A percentile compares a stretch with the other conserved stretches of the same genome.
Conservation (phyloP, 2,113 vertebrate species). For the Bubo bubo region DNA sequence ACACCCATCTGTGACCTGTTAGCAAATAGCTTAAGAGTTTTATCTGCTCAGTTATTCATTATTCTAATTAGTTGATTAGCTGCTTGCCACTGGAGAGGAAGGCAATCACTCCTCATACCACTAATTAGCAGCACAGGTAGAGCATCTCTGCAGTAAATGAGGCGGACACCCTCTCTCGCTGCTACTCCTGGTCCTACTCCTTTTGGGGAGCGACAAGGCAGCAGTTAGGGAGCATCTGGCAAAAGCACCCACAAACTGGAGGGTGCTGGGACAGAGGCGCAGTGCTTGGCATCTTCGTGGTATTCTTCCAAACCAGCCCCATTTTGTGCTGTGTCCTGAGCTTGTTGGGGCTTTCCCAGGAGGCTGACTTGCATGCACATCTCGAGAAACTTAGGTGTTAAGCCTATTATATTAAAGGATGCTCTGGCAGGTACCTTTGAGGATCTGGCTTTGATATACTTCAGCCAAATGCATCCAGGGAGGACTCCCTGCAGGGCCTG, state of each 20-base stretch:
- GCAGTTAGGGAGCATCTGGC: not conserved
- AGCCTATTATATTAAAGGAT: not conserved
- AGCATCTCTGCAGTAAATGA: not conserved
- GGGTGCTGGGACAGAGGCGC: not conserved
- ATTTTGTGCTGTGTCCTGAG: not conserved
- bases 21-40: conserved; percentile 33
- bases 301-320: not conserved
- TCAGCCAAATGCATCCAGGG: not conserved
- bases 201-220: not conserved
- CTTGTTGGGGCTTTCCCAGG: not conserved
- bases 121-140: not conserved
- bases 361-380: not conserved
- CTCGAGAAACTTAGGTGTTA: not conserved
- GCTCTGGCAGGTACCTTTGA: not conserved
- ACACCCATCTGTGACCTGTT: not conserved
- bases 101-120: not conserved
- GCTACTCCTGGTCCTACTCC: no score
- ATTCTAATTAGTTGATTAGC: conserved; percentile 63
- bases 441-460: not conserved
- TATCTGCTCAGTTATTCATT: conserved; percentile 47
- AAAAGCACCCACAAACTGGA: not conserved
- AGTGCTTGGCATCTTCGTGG: not conserved
- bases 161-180: not conserved
- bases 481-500: not conserved
- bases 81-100: conserved; percentile 1